These are phyloP conservation scores for Drosophila kambysellisi DNA, from an alignment of 2,888 invertebrate genomes.

Conservation along the genomic window DNA sequence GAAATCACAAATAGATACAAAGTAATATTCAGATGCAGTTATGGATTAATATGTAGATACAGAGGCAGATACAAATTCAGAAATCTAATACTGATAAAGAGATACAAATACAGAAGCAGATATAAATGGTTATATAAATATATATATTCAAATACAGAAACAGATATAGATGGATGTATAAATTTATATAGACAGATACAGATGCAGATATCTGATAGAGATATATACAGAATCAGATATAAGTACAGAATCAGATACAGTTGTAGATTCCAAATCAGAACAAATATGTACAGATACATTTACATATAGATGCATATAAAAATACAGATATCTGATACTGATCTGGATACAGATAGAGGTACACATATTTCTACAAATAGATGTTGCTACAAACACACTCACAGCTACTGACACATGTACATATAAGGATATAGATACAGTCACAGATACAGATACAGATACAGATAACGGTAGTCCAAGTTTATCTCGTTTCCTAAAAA, in stretches of 20 bases:
- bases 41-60: too few relatives aligned
- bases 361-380: too few relatives aligned
- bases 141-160: not conserved
- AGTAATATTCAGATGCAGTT: not conserved
- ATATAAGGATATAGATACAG: not conserved
- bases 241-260: not conserved
- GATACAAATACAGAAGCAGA: not conserved
- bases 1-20: not conserved
- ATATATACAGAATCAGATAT: too few relatives aligned
- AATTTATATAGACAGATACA: not conserved
- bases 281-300: too few relatives aligned
- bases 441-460: not conserved
- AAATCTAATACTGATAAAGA: too few relatives aligned
- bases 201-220: too few relatives aligned
- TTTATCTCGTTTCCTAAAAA: constrained; percentile 31
- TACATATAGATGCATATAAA: too few relatives aligned
- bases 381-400: too few relatives aligned
- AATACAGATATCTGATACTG: too few relatives aligned
- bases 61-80: not conserved
- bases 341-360: too few relatives aligned
- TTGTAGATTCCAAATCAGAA: not conserved
- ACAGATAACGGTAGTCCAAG: not conserved
- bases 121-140: too few relatives aligned
- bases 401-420: not conserved
- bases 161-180: too few relatives aligned